These are phyloP conservation scores for Trogon surrucura DNA, from an alignment of 2,113 vertebrate species.

Conservation along the genomic window DNA sequence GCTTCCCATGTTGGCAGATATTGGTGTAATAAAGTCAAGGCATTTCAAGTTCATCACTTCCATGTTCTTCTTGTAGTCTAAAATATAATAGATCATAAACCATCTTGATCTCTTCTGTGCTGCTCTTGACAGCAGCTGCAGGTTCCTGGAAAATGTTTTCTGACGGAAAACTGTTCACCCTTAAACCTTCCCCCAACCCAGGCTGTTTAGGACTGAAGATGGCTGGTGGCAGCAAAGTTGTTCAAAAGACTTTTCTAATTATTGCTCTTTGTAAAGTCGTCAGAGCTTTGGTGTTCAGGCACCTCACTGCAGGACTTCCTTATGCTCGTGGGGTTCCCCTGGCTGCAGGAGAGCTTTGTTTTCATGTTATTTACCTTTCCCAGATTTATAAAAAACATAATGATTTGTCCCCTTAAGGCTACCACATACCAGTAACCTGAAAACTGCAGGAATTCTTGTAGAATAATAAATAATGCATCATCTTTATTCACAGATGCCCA, in stretches of 20 bases:
- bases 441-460: neutral
- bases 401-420: neutral
- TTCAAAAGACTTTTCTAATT: constrained; percentile 1
- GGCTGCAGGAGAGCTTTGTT: neutral
- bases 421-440: neutral
- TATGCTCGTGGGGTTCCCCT: neutral
- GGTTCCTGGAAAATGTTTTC: neutral
- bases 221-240: neutral
- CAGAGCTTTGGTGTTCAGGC: neutral
- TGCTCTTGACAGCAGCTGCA: neutral
- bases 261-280: neutral
- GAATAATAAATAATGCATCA: neutral
- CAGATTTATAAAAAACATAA: neutral
- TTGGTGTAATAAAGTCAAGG: neutral
- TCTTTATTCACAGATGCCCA: neutral
- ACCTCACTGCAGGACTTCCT: neutral
- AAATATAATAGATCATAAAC: constrained; percentile 11
- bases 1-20: neutral
- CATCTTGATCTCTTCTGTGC: neutral
- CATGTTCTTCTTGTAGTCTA: neutral
- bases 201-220: neutral
- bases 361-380: constrained; percentile 10
- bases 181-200: neutral
- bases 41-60: neutral
- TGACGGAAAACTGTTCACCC: neutral